Base-by-base conservation (phyloP, 2,797 vertebrate genomes). In the Ibycter americanus region DNA sequence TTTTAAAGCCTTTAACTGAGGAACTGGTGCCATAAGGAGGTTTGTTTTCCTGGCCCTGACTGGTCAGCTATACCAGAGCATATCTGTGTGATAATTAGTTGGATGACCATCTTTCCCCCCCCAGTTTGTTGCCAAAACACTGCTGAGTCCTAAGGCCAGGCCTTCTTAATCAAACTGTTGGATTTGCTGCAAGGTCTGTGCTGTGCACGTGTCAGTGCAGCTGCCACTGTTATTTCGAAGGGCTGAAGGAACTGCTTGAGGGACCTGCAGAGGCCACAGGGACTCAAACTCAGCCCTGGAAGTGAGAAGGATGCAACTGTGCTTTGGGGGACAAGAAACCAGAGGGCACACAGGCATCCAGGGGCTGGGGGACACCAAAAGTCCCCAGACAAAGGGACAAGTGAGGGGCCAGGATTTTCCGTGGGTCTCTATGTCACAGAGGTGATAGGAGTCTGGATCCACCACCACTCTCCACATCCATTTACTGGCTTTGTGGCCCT, bases 391-490 rank as follows among this genome's bases (percentile, higher is more conserved):
- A 62, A 89, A 59, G 55, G 22, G 18, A 14, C 11, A 47, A 31
- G 21, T 3, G 4, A 73, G 15, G 40, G 46, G 15, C 34, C 8
- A 32, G 59, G 23, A 20, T 83, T n/a, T 47, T 15, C 22, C 55
- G 14, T 34, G 31, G 11, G 7, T 89, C 31, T 68, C 11, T 65
- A 1, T 36, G 36, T 32, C 67, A 56, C 32, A 71, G 15, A 73
- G 29, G 27, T n/a, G 31, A 74, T 36, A 19, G 5, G 6, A n/a
- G 12, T 16, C 40, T 22, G 11, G 1, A 10, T 61, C 21, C 18
- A 7, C 66, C 38, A 19, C 3, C 7, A 42, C 16, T n/a, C 4
- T 5, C 2, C 2, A 6, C 1, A 3, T 11, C 31, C 14, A 2
- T 49, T 47, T 58, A 49, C 27, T 36, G 32, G 5, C 15, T 78